These are phyloP conservation scores for Campaea margaritaria DNA, from an alignment of 2,888 invertebrate genomes.

Conservation along the genomic window DNA sequence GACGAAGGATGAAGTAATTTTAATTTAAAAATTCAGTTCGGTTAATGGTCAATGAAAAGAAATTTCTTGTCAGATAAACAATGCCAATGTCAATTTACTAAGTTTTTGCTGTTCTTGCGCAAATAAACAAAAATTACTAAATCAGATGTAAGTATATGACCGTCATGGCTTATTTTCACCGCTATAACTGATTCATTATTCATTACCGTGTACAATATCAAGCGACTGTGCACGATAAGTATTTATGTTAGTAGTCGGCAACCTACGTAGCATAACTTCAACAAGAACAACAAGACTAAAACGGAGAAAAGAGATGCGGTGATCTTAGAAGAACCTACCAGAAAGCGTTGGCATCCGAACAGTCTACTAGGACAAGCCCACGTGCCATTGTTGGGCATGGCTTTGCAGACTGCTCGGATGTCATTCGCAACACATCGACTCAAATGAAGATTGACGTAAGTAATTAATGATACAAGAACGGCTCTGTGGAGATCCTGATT, in stretches of 20 bases:
- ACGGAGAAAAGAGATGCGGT: slow-evolving; percentile 1
- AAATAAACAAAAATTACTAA: not conserved
- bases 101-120: not conserved
- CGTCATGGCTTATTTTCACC: not conserved
- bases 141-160: no score
- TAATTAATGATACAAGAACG: not conserved
- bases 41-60: not conserved
- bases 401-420: slow-evolving; percentile 59
- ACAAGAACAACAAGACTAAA: not conserved
- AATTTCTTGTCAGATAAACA: not conserved
- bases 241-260: no score
- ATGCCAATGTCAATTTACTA: not conserved
- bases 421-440: slow-evolving; percentile 31
- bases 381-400: slow-evolving; percentile 41
- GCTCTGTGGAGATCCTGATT: no score
- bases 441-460: not conserved
- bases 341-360: slow-evolving; percentile 52
- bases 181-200: not conserved
- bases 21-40: no score
- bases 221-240: no score
- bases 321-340: not conserved
- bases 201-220: not conserved
- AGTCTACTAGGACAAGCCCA: slow-evolving; percentile 83
- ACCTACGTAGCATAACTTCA: not conserved
- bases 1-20: no score